Evolutionary conservation across 2,888 invertebrate genomes (phyloP).

Genomic region (Apodemia arnacis): DNA sequence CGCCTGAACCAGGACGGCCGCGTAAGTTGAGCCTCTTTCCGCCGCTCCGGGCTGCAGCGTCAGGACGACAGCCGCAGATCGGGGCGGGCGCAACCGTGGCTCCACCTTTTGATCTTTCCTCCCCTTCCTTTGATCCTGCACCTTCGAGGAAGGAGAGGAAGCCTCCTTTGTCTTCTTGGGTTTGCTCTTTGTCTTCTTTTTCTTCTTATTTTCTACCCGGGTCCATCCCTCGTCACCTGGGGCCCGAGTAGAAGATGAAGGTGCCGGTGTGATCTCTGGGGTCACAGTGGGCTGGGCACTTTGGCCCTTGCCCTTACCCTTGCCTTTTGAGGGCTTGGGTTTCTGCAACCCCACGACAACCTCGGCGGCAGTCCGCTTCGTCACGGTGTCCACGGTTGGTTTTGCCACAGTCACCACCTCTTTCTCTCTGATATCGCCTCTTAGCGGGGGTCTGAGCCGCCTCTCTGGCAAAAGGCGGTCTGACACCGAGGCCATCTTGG

Average conservation of each 20-base stretch:
- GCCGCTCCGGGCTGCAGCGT: no score
- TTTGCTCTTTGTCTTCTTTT: neutral
- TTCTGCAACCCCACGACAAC: neutral
- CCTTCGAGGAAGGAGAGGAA: no score
- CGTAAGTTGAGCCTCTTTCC: conserved; percentile 29
- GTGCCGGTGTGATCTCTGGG: neutral
- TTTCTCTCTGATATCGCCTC: neutral
- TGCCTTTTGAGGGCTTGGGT: neutral
- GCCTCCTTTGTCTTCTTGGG: neutral
- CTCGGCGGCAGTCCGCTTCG: no score
- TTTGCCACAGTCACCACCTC: no score
- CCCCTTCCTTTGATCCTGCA: neutral
- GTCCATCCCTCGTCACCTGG: no score
- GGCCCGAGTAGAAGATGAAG: neutral
- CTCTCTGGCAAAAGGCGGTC: no score
- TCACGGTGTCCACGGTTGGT: no score
- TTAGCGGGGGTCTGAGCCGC: neutral
- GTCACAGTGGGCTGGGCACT: no score
- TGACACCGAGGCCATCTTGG: no score
- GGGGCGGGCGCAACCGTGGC: neutral
- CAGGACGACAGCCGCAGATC: neutral
- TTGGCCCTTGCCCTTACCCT: no score
- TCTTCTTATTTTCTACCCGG: neutral
- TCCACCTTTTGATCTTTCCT: neutral
- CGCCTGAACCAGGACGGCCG: conserved; percentile 12